Conservation (phyloP, 2,888 invertebrate species). For the Melanophora roralis region DNA sequence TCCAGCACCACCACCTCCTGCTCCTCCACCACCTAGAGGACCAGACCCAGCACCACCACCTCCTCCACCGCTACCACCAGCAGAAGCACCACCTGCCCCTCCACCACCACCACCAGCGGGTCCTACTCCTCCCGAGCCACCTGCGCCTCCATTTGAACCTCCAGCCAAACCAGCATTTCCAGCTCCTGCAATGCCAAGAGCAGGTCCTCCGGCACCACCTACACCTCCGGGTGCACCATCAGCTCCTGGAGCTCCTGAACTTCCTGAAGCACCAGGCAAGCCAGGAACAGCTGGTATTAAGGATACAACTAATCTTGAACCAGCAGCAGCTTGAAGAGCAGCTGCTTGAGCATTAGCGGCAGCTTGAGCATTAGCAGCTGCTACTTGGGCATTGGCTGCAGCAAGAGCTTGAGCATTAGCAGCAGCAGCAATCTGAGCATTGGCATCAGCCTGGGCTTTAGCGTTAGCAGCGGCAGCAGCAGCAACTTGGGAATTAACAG, state of each 20-base stretch:
- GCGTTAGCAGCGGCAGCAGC: slow-evolving; percentile 35
- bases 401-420: slow-evolving; percentile 41
- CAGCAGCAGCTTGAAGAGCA: slow-evolving; percentile 66
- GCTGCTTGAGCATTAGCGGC: slow-evolving; percentile 43
- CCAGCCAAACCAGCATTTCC: slow-evolving; percentile 46
- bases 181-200: slow-evolving; percentile 23
- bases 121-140: slow-evolving; percentile 42
- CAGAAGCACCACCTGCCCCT: slow-evolving; percentile 67
- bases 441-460: slow-evolving; percentile 34
- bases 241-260: slow-evolving; percentile 11
- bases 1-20: slow-evolving; percentile 67
- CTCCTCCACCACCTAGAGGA: slow-evolving; percentile 49
- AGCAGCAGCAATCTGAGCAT: slow-evolving; percentile 30
- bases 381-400: slow-evolving; percentile 33
- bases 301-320: slow-evolving; percentile 21
- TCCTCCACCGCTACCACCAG: slow-evolving; percentile 67
- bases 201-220: slow-evolving; percentile 43
- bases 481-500: slow-evolving; percentile 51
- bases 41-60: slow-evolving; percentile 57
- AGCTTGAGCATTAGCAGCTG: slow-evolving; percentile 64
- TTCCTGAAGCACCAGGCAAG: slow-evolving; percentile 28
- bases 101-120: slow-evolving; percentile 53
- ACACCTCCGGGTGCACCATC: slow-evolving; percentile 49
- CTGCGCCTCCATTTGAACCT: slow-evolving; percentile 44
- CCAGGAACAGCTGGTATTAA: slow-evolving; percentile 34